A percentile compares a stretch with the other conserved stretches of the same genome.
Conservation (phyloP, 2,113 vertebrate species). For the Pongo abelii region DNA sequence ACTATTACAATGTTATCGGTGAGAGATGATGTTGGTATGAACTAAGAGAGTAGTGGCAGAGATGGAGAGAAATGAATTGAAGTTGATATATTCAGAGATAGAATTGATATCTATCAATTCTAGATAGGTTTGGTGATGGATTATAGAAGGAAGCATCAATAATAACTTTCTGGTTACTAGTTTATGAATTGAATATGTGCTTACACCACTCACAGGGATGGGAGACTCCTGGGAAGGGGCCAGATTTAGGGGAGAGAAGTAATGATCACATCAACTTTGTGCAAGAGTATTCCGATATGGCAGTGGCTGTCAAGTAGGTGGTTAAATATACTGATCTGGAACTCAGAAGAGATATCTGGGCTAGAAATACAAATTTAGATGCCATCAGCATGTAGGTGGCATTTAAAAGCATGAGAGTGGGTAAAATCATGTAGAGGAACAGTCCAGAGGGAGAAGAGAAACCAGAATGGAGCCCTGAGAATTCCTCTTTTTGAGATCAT, state of each 20-base stretch:
- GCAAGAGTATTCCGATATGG: not conserved
- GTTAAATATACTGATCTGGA: not conserved
- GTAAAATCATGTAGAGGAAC: not conserved
- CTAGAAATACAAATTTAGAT: conserved; percentile 51
- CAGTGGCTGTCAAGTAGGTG: not conserved
- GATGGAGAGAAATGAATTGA: conserved; percentile 4
- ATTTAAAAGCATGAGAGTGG: conserved; percentile 36
- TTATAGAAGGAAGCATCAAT: not conserved
- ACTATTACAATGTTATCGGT: not conserved
- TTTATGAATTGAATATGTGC: conserved; percentile 24
- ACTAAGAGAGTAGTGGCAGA: not conserved
- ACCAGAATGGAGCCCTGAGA: not conserved
- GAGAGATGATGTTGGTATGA: not conserved
- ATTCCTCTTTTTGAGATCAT: not conserved
- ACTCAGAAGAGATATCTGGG: conserved; percentile 31
- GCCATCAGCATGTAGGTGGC: not conserved
- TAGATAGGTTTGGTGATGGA: not conserved
- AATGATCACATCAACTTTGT: conserved; percentile 13
- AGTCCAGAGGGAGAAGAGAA: conserved; percentile 21
- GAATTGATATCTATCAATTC: not conserved
- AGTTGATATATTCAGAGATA: conserved; percentile 12
- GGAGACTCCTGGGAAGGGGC: not conserved
- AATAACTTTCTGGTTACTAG: conserved; percentile 15
- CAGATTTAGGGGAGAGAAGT: not conserved
- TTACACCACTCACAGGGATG: not conserved